Conservation (phyloP, 2,888 invertebrate species). For the Caenorhabditis parvicauda region DNA sequence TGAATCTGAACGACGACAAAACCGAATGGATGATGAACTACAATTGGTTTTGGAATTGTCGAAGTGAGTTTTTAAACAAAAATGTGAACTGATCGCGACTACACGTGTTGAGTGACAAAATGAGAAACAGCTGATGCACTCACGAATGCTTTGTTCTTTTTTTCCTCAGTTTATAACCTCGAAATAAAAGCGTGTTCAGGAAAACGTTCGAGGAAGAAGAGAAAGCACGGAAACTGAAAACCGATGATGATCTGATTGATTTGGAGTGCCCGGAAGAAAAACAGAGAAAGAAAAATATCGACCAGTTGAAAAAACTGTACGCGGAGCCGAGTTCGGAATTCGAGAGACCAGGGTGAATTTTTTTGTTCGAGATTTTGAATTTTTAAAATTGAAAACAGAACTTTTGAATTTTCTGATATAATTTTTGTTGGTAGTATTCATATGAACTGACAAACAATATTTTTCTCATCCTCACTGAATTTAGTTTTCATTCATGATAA, state of each 20-base stretch:
- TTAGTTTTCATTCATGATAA: background rate
- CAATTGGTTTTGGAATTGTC: conserved; percentile 35
- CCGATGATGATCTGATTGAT: conserved; percentile 26
- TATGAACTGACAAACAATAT: background rate
- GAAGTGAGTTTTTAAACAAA: too few relatives aligned
- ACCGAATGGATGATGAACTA: conserved; percentile 39
- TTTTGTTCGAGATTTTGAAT: background rate
- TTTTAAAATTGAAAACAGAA: too few relatives aligned
- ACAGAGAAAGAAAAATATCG: conserved; percentile 29
- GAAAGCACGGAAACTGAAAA: conserved; percentile 5
- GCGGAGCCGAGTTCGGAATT: conserved; percentile 9
- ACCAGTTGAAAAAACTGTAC: conserved; percentile 40
- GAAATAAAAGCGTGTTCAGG: conserved; percentile 16
- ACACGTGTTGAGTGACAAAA: background rate
- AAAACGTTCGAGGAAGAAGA: conserved; percentile 34
- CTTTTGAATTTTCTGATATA: too few relatives aligned
- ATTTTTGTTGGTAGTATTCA: too few relatives aligned
- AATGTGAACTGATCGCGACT: too few relatives aligned
- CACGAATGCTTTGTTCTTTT: background rate
- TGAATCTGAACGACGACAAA: too few relatives aligned
- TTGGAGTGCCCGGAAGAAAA: conserved; percentile 37
- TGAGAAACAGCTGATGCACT: conserved; percentile 10
- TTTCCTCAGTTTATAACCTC: background rate
- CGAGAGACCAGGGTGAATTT: conserved; percentile 3
- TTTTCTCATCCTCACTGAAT: background rate